Evolutionary conservation across 64 coral and sea anemone species (phyloP), one percentile per base, ranked within the genome.

Genomic region (Porites lutea): DNA sequence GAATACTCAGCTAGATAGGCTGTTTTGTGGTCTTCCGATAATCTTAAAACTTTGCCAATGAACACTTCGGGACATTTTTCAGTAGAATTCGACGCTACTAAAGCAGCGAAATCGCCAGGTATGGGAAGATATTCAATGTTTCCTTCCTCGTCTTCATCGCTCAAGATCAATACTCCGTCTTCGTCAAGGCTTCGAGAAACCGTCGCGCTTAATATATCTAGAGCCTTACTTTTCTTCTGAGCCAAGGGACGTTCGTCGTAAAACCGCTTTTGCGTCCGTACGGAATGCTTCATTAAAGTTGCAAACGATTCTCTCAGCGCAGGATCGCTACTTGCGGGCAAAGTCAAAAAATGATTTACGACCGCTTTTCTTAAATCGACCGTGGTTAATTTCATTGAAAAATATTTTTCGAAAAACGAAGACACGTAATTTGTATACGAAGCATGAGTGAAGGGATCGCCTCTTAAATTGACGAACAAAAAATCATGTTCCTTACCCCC

Each of bases 391-490:
- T 71, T 13, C 9, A 71, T 2, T 2, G n/a, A 21, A 16, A 68
- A 87, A 53, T 87, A 87, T 53, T 72, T 87, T 14, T 71, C 48
- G 27, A 87, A 87, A 21, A 73, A 51, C 48, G 0, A 52, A 6
- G 65, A 52, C 13, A 87, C 65, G 83, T 87, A 87, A 54, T 87
- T 51, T 14, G 5, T 43, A 27, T 71, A 87, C 8, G 83, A 72
- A 23, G 48, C 0, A 1, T 54, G 8, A 13, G 18, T 55, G 27
- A 87, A 87, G 6, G 83, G 83, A 23, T 71, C 70, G n/a, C 65
- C 67, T 19, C 70, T 52, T 21, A 5, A 13, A 46, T 54, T 71
- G 10, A 87, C 83, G 13, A 71, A 71, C 27, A 87, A 72, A 46
- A 37, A 87, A 15, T 87, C 65, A 13, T 72, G 83, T 4, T 54